A percentile compares a stretch with the other conserved stretches of the same genome.
Conservation (phyloP, 2,888 invertebrate genomes). For the Holacanthella duospinosa region DNA sequence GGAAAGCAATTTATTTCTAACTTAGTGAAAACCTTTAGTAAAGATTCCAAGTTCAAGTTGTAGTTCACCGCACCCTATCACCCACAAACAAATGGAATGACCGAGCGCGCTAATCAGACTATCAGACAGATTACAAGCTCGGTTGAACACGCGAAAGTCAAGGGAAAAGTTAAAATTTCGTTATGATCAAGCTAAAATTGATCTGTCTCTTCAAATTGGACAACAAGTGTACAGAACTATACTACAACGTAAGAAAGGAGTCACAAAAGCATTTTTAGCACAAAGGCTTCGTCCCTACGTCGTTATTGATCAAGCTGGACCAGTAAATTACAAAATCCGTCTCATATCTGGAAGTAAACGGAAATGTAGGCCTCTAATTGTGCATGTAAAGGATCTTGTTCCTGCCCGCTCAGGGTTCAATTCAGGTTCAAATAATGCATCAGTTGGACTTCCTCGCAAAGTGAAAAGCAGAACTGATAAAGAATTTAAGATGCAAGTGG, state of each 20-base stretch:
- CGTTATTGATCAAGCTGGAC: not conserved
- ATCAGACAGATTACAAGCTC: not conserved
- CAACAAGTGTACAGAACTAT: not conserved
- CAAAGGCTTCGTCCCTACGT: not conserved
- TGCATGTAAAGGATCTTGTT: not conserved
- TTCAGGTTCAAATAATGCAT: no score
- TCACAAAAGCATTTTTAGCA: not conserved
- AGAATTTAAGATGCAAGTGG: not conserved
- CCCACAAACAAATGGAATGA: slow-evolving; percentile 10
- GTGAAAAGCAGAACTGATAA: not conserved
- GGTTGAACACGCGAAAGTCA: not conserved
- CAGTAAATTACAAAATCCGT: not conserved
- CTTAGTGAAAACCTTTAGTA: not conserved
- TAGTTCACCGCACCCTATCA: not conserved
- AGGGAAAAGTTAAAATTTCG: not conserved
- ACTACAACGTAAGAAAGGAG: not conserved
- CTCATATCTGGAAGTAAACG: not conserved
- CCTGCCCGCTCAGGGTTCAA: not conserved
- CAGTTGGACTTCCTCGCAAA: no score
- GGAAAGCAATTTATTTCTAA: not conserved
- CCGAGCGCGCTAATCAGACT: slow-evolving; percentile 12
- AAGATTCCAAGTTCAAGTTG: not conserved
- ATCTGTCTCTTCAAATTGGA: not conserved
- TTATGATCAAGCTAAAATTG: not conserved
- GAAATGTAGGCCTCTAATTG: not conserved